A percentile compares a stretch with the other conserved stretches of the same genome.
phyloP scores from a whole-genome alignment of 2,797 vertebrate species.

The Tapera naevia region DNA sequence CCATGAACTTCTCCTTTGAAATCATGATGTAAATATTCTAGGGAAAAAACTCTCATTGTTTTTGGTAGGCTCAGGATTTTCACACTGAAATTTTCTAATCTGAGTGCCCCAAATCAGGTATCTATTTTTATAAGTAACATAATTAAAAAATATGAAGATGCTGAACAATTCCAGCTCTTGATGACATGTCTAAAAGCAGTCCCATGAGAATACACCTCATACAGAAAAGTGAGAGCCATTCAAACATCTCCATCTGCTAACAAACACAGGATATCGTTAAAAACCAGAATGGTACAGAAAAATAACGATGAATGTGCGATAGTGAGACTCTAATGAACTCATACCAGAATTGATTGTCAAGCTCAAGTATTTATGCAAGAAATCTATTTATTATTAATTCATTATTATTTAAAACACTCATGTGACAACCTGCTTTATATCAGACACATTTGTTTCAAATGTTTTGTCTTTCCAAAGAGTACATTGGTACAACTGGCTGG shows the following conservation, averaged over 20 bases:
- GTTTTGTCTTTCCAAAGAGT: background rate
- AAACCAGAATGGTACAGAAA: background rate
- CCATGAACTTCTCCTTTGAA: background rate
- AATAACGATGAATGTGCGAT: rapidly evolving
- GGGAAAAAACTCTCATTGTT: background rate
- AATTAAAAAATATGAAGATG: background rate
- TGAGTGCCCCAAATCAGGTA: background rate
- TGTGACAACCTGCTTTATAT: background rate
- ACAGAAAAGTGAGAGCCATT: background rate
- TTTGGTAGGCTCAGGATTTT: background rate
- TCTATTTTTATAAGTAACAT: background rate
- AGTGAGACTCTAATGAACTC: background rate
- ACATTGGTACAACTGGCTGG: background rate
- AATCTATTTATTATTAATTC: background rate
- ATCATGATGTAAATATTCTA: background rate
- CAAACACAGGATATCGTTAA: background rate
- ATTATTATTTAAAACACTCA: background rate
- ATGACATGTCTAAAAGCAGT: background rate
- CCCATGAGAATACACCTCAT: background rate
- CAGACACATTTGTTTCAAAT: background rate
- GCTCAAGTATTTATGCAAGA: background rate
- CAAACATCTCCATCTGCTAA: background rate
- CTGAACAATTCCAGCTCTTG: background rate
- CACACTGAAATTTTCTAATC: background rate
- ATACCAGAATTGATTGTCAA: background rate